Evolutionary conservation across 2,113 vertebrate species (phyloP).

Genomic region (Eudyptes chrysolophus): DNA sequence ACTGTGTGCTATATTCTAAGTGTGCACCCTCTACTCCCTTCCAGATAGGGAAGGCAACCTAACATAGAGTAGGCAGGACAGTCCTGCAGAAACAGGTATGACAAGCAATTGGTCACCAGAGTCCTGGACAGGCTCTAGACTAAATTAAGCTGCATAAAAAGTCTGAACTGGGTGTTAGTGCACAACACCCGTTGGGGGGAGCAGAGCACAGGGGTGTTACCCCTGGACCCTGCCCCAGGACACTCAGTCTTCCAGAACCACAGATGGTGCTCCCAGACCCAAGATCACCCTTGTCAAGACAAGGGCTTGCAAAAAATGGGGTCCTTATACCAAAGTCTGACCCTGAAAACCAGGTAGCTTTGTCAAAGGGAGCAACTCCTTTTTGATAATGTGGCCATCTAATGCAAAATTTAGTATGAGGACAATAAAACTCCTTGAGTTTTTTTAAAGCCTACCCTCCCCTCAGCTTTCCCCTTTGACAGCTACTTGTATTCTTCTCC

Average conservation of each 20-base stretch:
- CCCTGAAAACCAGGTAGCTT: not conserved
- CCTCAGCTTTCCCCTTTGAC: not conserved
- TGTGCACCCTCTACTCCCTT: not conserved
- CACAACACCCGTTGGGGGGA: rapidly evolving
- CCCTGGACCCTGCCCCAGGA: rapidly evolving
- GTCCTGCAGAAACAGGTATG: not conserved
- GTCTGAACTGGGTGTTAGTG: not conserved
- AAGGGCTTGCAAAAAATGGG: not conserved
- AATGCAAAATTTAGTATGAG: not conserved
- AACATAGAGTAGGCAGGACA: not conserved
- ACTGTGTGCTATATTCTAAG: not conserved
- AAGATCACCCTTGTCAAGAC: not conserved
- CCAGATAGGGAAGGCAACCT: not conserved
- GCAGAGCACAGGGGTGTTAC: rapidly evolving
- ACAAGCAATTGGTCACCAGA: not conserved
- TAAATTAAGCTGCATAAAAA: not conserved
- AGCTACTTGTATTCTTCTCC: not conserved
- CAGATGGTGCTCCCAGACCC: not conserved
- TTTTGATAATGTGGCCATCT: not conserved
- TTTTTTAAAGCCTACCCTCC: not conserved
- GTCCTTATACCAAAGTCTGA: not conserved
- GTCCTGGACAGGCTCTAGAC: not conserved
- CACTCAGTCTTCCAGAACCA: not conserved
- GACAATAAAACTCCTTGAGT: rapidly evolving
- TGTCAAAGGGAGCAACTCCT: not conserved